A percentile compares a stretch with the other conserved stretches of the same genome.
These are phyloP conservation scores for Erannis defoliaria DNA, from an alignment of 2,888 invertebrate genomes.

Conservation along the genomic window DNA sequence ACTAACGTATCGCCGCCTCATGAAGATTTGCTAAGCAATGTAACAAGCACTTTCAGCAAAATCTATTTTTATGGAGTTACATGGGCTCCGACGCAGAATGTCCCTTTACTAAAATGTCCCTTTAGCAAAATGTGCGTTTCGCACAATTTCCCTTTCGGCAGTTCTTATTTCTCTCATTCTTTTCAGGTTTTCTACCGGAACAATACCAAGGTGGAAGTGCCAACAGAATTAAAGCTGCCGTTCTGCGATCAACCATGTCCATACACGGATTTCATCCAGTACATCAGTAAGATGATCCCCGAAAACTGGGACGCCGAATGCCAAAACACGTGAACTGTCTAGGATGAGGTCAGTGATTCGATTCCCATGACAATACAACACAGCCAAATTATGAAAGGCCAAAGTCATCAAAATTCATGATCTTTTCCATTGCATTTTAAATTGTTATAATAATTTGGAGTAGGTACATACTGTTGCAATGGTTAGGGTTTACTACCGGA, in stretches of 20 bases:
- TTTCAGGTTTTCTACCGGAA: slow-evolving; percentile 89
- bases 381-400: slow-evolving; percentile 11
- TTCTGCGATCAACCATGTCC: slow-evolving; percentile 89
- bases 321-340: slow-evolving; percentile 56
- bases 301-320: slow-evolving; percentile 90
- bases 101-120: no score
- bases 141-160: no score
- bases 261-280: slow-evolving; percentile 82
- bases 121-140: no score
- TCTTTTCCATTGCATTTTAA: background rate
- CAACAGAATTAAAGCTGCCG: slow-evolving; percentile 86
- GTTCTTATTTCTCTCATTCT: background rate
- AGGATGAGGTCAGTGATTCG: background rate
- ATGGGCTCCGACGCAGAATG: no score
- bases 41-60: no score
- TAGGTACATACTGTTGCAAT: no score
- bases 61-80: no score
- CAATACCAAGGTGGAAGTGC: slow-evolving; percentile 86
- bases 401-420: background rate
- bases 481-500: no score
- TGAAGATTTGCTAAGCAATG: no score
- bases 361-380: slow-evolving; percentile 12
- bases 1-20: no score
- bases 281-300: slow-evolving; percentile 87
- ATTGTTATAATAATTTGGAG: no score